Percentiles rank a stretch among this genome's conserved stretches.
Conservation (phyloP, 2,797 vertebrate species). For the Naso thynnoides region DNA sequence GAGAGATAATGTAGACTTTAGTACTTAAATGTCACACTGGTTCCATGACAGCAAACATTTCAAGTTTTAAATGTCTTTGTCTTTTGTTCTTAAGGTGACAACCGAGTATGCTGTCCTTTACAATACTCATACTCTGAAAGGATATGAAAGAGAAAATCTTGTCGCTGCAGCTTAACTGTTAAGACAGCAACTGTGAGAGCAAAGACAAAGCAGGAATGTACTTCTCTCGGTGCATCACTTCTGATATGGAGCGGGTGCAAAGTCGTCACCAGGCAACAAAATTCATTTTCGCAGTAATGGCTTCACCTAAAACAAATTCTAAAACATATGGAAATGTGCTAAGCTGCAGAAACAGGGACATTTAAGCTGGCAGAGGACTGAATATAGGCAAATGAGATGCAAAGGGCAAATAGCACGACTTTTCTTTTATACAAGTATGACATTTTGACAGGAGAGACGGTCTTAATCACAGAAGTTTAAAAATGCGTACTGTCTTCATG, state of each 20-base stretch:
- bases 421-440: conserved; percentile 10
- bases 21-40: conserved; percentile 69
- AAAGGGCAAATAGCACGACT: conserved; percentile 30
- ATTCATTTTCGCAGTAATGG: conserved; percentile 43
- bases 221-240: conserved; percentile 60
- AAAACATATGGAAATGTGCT: conserved; percentile 38
- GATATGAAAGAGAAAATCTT: conserved; percentile 57
- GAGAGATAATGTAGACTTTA: conserved; percentile 77
- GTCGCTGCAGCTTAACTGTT: conserved; percentile 58
- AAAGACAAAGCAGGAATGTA: conserved; percentile 51
- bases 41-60: conserved; percentile 67
- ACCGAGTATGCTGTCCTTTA: conserved; percentile 68
- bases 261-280: conserved; percentile 67
- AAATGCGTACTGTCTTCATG: conserved; percentile 10
- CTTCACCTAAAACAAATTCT: conserved; percentile 44
- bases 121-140: conserved; percentile 45
- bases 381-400: conserved; percentile 19
- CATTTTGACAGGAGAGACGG: conserved; percentile 22
- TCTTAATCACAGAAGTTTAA: conserved; percentile 31
- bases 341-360: conserved; percentile 29
- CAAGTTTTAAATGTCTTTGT: conserved; percentile 69
- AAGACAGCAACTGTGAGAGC: conserved; percentile 39
- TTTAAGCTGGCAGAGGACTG: conserved; percentile 7
- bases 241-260: conserved; percentile 46
- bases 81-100: conserved; percentile 73